Evolutionary conservation across 1,140 invertebrate species (phyloP), one percentile per base, ranked within the genome.

Genomic region (Pararge aegeria): DNA sequence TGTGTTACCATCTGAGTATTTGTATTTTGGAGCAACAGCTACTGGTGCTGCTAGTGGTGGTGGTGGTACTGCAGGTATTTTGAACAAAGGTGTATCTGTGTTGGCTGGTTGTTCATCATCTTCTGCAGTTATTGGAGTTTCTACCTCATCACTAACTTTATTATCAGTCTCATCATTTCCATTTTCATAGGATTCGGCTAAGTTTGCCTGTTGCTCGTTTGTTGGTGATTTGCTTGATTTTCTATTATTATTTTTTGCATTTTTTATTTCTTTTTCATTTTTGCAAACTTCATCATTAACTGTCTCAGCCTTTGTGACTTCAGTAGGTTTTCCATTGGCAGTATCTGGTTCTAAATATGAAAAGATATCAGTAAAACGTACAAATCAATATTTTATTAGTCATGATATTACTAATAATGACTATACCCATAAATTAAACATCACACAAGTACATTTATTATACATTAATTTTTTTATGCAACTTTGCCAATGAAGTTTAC

Each of bases 121-220:
- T n/a, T 58, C 52, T n/a, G 12, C n/a, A 48, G 67, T 49, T 38
- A 67, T 24, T 12, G 44, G 44, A 56, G 62, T 71, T 5, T 80
- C 78, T 52, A 77, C 62, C 64, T 86, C 80, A 63, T 75, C 75
- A 71, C 67, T 81, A 74, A 80, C 61, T 75, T 82, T 86, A n/a
- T n/a, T n/a, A 79, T 87, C 83, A 87, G 83, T 83, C 83, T 89
- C 86, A 76, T 83, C 76, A 81, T 81, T 84, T 72, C 81, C 83
- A 80, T 87, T 89, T 75, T 83, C 83, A 78, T 75, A 74, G 69
- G 80, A 77, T 64, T 83, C 80, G 51, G 60, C 73, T 65, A 82
- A 80, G 38, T 70, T 40, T 56, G 54, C 42, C 65, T 61, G 70
- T 20, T 59, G 40, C 61, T 87, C 82, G 74, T 66, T 75, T 51